phyloP scores from a whole-genome alignment of 2,797 vertebrate genomes.

The Ficedula albicollis region DNA sequence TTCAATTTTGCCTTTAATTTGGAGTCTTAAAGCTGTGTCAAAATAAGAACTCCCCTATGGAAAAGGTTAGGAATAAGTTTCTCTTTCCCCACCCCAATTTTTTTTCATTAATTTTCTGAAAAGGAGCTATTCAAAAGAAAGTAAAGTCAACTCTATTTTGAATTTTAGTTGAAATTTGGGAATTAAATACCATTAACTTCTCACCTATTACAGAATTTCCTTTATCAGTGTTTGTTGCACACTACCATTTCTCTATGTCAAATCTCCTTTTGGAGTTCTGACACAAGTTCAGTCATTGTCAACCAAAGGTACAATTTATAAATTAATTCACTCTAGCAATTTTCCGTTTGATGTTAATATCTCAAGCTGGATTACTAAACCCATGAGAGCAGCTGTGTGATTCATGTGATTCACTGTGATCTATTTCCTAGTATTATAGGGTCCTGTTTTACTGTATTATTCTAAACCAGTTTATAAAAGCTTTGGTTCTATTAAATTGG shows the following conservation, averaged over 20 bases:
- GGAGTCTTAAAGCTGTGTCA: neutral
- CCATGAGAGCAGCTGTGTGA: neutral
- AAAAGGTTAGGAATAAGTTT: neutral
- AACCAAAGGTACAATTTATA: neutral
- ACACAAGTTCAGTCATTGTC: neutral
- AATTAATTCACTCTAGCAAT: neutral
- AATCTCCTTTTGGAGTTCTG: neutral
- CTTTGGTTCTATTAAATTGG: neutral
- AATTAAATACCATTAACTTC: neutral
- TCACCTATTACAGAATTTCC: neutral
- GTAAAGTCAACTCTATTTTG: neutral
- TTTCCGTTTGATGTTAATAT: neutral
- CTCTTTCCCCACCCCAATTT: rapidly evolving
- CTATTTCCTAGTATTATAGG: neutral
- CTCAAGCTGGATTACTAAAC: neutral
- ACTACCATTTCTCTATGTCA: neutral
- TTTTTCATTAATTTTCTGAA: neutral
- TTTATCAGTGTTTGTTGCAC: neutral
- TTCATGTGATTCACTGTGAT: neutral
- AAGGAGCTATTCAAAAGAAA: neutral
- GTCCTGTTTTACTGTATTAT: neutral
- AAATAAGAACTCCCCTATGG: neutral
- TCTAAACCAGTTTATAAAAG: neutral
- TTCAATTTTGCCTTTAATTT: neutral
- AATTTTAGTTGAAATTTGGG: neutral